Base-by-base conservation (phyloP, 1,140 invertebrate genomes). In the Drosophila melanica region DNA sequence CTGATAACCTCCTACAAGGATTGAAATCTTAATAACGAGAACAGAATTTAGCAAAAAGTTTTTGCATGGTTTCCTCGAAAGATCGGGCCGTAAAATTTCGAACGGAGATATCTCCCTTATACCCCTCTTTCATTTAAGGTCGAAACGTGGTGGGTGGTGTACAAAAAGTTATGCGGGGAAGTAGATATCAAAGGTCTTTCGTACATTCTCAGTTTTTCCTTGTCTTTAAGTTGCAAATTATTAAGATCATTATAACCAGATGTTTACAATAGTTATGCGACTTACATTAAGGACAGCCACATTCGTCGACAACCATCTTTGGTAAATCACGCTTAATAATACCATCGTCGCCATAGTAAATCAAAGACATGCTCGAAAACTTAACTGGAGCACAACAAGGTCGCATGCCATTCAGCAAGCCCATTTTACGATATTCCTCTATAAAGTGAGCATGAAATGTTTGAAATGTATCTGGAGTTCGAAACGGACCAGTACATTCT, bases 301-400 rank as follows among this genome's bases (percentile, higher is more conserved):
- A 99, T 93, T 98, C 97, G 92, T 98, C 97, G 33, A 98, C 97
- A 69, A 98, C 96, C 97, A 99, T 99, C 94, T 98, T 98, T 74
- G 98, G 97, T 86, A 99, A 93, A 93, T 98, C 97, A 77, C 97
- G 94, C 92, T 98, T 98, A 91, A 98, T 97, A 90, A 98, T 97
- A 92, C 97, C 98, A 65, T 95, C 95, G 92, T 97, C 95, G 70
- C 97, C 97, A 93, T 98, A 98, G 93, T 99, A 98, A 79, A 98
- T 97, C 78, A 99, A 93, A 54, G 97, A 97, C 94, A 98, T 96
- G 81, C 97, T 95, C 27, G 96, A 97, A 92, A 98, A 97, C 92
- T 97, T 97, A 44, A 97, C 94, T 10, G 98, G 97, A n/a, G 97
- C 97, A 92, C 98, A 99, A 92, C 98, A 98, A 1, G 97, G 96